Evolutionary conservation across 1,140 invertebrate genomes (phyloP).

Genomic region (Varroa destructor): DNA sequence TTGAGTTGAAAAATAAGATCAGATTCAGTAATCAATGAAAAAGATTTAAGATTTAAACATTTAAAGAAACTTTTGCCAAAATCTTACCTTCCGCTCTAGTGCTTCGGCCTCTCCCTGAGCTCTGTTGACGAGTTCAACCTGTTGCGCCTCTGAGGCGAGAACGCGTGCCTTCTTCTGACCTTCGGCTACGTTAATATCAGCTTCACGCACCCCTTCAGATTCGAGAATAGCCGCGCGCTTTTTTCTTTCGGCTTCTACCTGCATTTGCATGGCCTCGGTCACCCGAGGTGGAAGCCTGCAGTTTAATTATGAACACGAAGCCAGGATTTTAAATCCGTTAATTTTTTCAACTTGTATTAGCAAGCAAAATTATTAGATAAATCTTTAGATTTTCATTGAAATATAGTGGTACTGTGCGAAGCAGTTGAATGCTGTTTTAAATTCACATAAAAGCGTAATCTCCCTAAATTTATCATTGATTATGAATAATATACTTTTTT

Average conservation of each 20-base stretch:
- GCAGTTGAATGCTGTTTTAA: no score
- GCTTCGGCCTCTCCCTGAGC: constrained; percentile 46
- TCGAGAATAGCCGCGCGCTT: constrained; percentile 93
- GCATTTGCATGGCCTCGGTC: constrained; percentile 99
- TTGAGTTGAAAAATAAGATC: no score
- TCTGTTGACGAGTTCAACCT: constrained; percentile 42
- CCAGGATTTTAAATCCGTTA: constrained; percentile 20
- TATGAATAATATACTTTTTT: no score
- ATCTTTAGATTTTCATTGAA: not conserved
- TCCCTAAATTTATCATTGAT: no score
- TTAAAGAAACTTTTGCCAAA: no score
- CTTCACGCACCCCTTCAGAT: constrained; percentile 70
- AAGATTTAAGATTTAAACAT: no score
- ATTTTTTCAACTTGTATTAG: not conserved
- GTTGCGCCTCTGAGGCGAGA: constrained; percentile 58
- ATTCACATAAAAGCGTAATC: no score
- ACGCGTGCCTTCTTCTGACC: constrained; percentile 81
- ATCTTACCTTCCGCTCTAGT: constrained; percentile 8
- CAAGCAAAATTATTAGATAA: not conserved
- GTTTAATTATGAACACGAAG: constrained; percentile 56
- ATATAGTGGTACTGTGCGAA: constrained; percentile 23
- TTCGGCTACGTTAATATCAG: constrained; percentile 94
- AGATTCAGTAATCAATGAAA: no score
- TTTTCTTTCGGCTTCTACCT: constrained; percentile 91
- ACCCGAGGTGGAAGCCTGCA: constrained; percentile 62